Percentiles rank a stretch among this genome's conserved stretches.
Conservation (phyloP, 1,140 invertebrate species). For the Phenacoccus solenopsis region DNA sequence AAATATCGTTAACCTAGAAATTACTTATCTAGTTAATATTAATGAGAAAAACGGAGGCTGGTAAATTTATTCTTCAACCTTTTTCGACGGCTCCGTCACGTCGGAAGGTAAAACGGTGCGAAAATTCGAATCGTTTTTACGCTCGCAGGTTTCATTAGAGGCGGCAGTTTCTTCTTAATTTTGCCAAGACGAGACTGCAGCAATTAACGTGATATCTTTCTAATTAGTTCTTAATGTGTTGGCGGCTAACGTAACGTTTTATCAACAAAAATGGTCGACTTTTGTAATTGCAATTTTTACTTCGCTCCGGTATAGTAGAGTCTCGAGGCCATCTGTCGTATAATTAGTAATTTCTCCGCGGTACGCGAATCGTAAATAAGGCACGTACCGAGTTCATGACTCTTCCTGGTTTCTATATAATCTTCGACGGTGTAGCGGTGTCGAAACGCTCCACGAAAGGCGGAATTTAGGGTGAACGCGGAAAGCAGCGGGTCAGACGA, state of each 20-base stretch:
- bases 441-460: no score
- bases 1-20: slow-evolving; percentile 1
- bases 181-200: slow-evolving; percentile 7
- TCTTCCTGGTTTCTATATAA: no score
- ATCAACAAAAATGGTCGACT: background rate
- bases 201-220: slow-evolving; percentile 15
- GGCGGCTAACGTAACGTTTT: background rate
- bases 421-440: no score
- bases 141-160: slow-evolving; percentile 5
- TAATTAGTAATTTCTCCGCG: background rate
- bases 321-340: background rate
- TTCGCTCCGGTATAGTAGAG: background rate
- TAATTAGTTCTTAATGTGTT: slow-evolving; percentile 13
- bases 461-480: no score
- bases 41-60: slow-evolving; percentile 1
- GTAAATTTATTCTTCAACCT: slow-evolving; percentile 13
- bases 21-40: slow-evolving; percentile 7
- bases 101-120: no score
- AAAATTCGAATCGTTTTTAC: slow-evolving; percentile 11
- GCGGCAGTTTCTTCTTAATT: slow-evolving; percentile 12
- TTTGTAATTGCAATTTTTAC: slow-evolving; percentile 3
- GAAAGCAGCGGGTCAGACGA: no score
- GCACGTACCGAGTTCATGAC: no score
- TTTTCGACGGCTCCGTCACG: no score
- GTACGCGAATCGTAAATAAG: no score